These are phyloP conservation scores for Menidia menidia DNA, from an alignment of 2,797 vertebrate species.

Conservation along the genomic window DNA sequence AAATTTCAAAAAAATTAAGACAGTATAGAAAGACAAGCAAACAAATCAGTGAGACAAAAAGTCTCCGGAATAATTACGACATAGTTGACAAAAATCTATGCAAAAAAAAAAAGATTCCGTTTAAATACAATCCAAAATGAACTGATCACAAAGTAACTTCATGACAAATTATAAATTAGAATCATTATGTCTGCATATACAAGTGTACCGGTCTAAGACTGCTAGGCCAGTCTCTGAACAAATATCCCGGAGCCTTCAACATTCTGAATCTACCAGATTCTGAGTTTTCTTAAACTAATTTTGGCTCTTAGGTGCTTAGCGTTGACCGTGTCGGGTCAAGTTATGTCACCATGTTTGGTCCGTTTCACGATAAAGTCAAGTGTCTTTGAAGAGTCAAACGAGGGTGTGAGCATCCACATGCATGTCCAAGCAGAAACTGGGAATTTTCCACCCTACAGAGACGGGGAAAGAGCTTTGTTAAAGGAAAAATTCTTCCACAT, in stretches of 20 bases:
- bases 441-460: neutral
- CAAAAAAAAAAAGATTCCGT: too few relatives aligned
- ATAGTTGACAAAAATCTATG: too few relatives aligned
- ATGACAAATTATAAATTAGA: neutral
- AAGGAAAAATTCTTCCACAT: neutral
- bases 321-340: neutral
- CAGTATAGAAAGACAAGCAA: neutral
- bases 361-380: neutral
- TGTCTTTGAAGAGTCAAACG: neutral
- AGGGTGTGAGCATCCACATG: neutral
- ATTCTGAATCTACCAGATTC: neutral
- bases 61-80: neutral
- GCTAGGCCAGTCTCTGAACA: neutral
- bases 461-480: neutral
- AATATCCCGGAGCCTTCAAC: neutral
- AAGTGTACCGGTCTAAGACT: too few relatives aligned
- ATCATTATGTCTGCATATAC: too few relatives aligned
- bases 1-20: too few relatives aligned
- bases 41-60: neutral
- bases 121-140: neutral
- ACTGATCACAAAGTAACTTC: neutral
- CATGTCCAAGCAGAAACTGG: neutral
- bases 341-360: neutral
- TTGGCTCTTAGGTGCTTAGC: neutral
- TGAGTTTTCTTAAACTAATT: neutral